phyloP scores from a whole-genome alignment of 2,888 invertebrate species.

The Spisula solida region DNA sequence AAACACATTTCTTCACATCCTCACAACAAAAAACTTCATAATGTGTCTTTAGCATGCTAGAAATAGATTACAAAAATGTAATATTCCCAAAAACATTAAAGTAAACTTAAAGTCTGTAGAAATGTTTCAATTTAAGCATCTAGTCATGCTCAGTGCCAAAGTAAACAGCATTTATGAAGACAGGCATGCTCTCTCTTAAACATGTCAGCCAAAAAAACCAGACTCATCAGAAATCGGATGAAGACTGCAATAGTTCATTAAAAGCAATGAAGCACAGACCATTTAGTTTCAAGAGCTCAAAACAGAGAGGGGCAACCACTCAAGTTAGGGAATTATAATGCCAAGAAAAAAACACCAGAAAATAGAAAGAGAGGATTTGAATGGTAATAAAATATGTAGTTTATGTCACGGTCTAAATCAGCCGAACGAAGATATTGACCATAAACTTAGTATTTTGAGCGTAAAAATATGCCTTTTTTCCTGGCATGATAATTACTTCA shows the following conservation, averaged over 20 bases:
- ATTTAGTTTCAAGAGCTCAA: constrained; percentile 6
- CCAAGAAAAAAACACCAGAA: not conserved
- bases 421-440: not conserved
- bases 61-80: constrained; percentile 6
- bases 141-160: constrained; percentile 25
- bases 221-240: constrained; percentile 52
- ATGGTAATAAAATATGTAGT: not conserved
- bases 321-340: not conserved
- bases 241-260: constrained; percentile 36
- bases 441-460: not conserved
- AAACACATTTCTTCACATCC: not conserved
- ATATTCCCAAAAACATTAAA: not conserved
- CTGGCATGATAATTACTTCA: not conserved
- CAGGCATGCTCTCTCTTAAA: constrained; percentile 24
- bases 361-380: not conserved
- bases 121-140: not conserved
- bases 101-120: constrained; percentile 6
- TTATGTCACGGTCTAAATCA: not conserved
- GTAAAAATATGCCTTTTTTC: not conserved
- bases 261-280: constrained; percentile 47
- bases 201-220: constrained; percentile 43
- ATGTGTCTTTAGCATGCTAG: not conserved
- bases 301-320: not conserved
- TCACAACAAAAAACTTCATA: not conserved
- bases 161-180: constrained; percentile 31